These are phyloP conservation scores for Egretta garzetta DNA, from an alignment of 2,113 vertebrate genomes.

Conservation along the genomic window DNA sequence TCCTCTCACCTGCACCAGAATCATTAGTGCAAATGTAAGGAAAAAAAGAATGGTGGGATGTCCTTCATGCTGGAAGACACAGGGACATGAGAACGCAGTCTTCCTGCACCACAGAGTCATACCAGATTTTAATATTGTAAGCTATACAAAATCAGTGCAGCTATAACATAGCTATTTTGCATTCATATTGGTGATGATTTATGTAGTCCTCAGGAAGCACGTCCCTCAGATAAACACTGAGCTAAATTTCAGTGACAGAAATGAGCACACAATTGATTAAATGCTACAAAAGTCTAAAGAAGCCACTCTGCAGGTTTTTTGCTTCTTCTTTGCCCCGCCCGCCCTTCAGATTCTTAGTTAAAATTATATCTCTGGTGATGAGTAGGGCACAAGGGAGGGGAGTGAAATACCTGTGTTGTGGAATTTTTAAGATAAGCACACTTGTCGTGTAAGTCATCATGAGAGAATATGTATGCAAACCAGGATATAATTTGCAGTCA, in stretches of 20 bases:
- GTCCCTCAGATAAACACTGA: not conserved
- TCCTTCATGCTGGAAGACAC: not conserved
- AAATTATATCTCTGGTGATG: not conserved
- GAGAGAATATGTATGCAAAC: not conserved
- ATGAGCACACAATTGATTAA: not conserved
- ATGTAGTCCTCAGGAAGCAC: not conserved
- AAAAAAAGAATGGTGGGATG: fast-evolving
- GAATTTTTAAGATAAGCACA: not conserved
- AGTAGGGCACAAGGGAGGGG: not conserved
- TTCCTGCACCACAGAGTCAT: not conserved
- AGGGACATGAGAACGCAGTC: not conserved
- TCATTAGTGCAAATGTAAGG: not conserved
- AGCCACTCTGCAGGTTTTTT: not conserved
- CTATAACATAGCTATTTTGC: not conserved
- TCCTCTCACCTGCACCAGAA: not conserved
- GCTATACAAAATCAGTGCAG: not conserved
- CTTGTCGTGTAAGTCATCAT: not conserved
- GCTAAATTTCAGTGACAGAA: not conserved
- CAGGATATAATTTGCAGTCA: not conserved
- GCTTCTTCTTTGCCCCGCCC: fast-evolving
- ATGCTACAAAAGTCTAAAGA: not conserved
- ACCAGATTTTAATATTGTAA: not conserved
- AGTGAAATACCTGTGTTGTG: not conserved
- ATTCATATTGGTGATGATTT: not conserved
- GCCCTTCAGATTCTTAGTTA: not conserved